phyloP scores from a whole-genome alignment of 2,113 vertebrate species.

The Plotosus lineatus region DNA sequence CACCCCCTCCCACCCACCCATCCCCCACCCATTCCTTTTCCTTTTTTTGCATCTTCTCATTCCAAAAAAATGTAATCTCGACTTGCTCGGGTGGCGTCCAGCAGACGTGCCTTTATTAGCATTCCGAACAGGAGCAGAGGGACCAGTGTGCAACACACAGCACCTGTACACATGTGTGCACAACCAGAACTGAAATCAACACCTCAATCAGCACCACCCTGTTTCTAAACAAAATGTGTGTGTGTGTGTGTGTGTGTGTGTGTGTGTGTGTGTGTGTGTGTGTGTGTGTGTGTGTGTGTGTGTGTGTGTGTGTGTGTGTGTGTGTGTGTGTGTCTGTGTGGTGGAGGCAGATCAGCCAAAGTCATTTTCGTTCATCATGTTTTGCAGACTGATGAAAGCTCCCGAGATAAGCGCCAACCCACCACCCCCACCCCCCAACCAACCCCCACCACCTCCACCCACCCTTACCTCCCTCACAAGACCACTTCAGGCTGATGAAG shows the following conservation, averaged over 20 bases:
- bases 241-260: not conserved
- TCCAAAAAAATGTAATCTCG: constrained; percentile 42
- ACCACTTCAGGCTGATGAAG: constrained; percentile 57
- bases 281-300: not conserved
- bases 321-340: constrained; percentile 1
- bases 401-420: constrained; percentile 51
- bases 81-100: constrained; percentile 24
- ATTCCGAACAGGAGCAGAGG: constrained; percentile 48
- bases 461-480: constrained; percentile 37
- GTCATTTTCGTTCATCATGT: constrained; percentile 60
- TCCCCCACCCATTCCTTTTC: not conserved
- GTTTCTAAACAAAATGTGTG: constrained; percentile 41
- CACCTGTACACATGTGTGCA: constrained; percentile 46
- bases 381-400: constrained; percentile 55
- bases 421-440: not conserved
- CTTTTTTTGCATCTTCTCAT: not conserved
- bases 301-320: not conserved
- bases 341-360: constrained; percentile 39
- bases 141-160: constrained; percentile 27
- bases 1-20: not conserved
- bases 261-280: not conserved
- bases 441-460: not conserved
- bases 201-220: constrained; percentile 35
- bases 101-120: constrained; percentile 35
- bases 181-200: constrained; percentile 49